Base-by-base conservation (phyloP, 2,797 vertebrate genomes). In the Podarcis siculus region DNA sequence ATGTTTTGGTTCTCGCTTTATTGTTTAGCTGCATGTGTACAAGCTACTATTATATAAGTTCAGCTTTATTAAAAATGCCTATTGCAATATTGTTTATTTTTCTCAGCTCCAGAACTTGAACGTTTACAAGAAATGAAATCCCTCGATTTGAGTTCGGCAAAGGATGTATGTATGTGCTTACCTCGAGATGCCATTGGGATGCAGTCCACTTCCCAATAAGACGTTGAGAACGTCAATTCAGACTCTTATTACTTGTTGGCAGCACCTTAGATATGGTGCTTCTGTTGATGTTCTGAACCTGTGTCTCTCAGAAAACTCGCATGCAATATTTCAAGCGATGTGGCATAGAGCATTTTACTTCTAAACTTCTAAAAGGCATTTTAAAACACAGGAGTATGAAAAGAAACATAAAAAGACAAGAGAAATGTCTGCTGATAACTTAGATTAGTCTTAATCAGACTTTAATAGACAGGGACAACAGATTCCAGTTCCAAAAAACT, bases 401-500 rank as follows among this genome's bases (percentile, higher is more conserved):
- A 95, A 7, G 93, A 94, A 96, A 94, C 93, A 95, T 73, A 93
- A 90, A 89, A 84, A 89, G 80, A 81, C 90, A 91, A 85, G 76
- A 82, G 4, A 82, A 73, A 66, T 73, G 82, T 58, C 32, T 32
- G 93, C 86, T 84, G n/a, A 66, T 94, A 92, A 91, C 89, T 23
- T 32, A n/a, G 37, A 79, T 83, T 61, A 89, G 87, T 84, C 89
- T 92, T 82, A 78, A 88, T 82, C 79, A 88, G 89, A 90, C 86
- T 85, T 93, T 78, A 91, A 84, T 80, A 91, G 90, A 93, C 3
- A 86, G 88, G 82, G 89, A 92, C 89, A 88, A 89, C 35, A 93
- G 88, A 90, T 94, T 87, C 91, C 88, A 92, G 13, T 92, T 89
- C 87, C 86, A 88, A 88, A 67, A 82, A 94, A 93, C 88, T 92